A percentile compares a stretch with the other conserved stretches of the same genome.
These are phyloP conservation scores for Oryzias celebensis DNA, from an alignment of 2,113 vertebrate species.

Conservation along the genomic window DNA sequence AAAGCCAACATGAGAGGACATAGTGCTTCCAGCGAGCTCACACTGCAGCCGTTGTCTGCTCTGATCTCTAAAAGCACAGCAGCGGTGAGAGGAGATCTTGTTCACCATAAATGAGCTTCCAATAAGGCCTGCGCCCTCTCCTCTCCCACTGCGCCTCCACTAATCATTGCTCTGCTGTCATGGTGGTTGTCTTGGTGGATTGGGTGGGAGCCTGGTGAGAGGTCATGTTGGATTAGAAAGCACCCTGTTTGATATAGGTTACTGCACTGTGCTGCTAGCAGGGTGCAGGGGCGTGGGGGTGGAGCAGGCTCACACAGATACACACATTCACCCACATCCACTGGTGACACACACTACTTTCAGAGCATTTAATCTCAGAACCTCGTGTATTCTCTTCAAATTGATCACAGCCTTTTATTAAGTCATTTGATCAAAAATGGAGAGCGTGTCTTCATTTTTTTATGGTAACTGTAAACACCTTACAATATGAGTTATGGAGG, in stretches of 20 bases:
- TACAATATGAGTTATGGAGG: too few species aligned
- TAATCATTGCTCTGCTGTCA: slow-evolving; percentile 57
- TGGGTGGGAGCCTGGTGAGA: slow-evolving; percentile 48
- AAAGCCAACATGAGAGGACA: too few species aligned
- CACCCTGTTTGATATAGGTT: slow-evolving; percentile 73
- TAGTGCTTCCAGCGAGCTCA: background rate
- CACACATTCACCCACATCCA: background rate
- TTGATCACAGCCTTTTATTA: too few species aligned
- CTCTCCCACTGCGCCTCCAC: slow-evolving; percentile 44
- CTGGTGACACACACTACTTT: too few species aligned
- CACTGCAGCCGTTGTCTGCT: background rate
- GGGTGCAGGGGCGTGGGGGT: slow-evolving; percentile 40
- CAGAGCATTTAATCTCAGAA: too few species aligned
- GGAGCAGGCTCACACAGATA: slow-evolving; percentile 14
- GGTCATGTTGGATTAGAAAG: slow-evolving; percentile 74
- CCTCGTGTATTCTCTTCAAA: too few species aligned
- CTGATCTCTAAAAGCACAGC: slow-evolving; percentile 26
- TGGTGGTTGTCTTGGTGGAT: slow-evolving; percentile 38
- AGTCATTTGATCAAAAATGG: too few species aligned
- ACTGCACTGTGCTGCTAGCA: slow-evolving; percentile 43
- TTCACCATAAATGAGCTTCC: slow-evolving; percentile 49
- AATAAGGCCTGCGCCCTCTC: slow-evolving; percentile 35
- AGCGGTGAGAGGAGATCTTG: slow-evolving; percentile 27
- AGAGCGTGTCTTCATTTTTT: too few species aligned
- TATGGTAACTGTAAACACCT: too few species aligned